phyloP scores from a whole-genome alignment of 2,888 invertebrate genomes.

The Tachystola acroxantha region DNA sequence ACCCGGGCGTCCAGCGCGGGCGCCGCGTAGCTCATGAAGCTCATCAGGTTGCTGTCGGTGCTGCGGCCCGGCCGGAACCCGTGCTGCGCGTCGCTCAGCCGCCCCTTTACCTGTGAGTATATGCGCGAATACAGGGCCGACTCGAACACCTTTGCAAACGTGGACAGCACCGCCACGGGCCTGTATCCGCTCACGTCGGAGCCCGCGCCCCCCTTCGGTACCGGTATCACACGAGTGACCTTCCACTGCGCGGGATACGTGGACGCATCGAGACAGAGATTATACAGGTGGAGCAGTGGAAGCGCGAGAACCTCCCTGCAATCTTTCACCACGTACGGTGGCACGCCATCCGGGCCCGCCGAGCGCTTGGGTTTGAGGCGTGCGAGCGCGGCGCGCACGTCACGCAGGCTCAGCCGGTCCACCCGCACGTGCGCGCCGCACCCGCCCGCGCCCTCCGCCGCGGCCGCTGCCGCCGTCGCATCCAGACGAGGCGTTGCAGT shows the following conservation, averaged over 20 bases:
- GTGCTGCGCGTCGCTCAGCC: slow-evolving; percentile 5
- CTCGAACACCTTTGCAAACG: slow-evolving; percentile 12
- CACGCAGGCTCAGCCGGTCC: background rate
- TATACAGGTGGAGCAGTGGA: slow-evolving; percentile 9
- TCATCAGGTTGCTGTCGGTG: background rate
- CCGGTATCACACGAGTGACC: slow-evolving; percentile 9
- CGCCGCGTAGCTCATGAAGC: too few species aligned
- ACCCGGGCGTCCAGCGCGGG: too few species aligned
- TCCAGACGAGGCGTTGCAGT: slow-evolving; percentile 3
- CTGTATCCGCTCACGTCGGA: slow-evolving; percentile 5
- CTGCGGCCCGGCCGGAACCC: slow-evolving; percentile 4
- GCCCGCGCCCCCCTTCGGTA: slow-evolving; percentile 8
- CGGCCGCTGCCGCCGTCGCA: slow-evolving; percentile 1
- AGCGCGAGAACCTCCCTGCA: slow-evolving; percentile 3
- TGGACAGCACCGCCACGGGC: slow-evolving; percentile 9
- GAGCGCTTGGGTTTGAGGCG: too few species aligned
- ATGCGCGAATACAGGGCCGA: background rate
- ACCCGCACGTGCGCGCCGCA: slow-evolving; percentile 5
- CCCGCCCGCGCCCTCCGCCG: slow-evolving; percentile 1
- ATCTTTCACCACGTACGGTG: slow-evolving; percentile 5
- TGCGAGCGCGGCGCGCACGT: too few species aligned
- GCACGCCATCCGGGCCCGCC: too few species aligned
- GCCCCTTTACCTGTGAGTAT: background rate
- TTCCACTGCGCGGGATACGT: slow-evolving; percentile 9
- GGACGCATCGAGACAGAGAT: slow-evolving; percentile 2